phyloP scores from a whole-genome alignment of 2,797 vertebrate species.

The Toxotes lorentzi region DNA sequence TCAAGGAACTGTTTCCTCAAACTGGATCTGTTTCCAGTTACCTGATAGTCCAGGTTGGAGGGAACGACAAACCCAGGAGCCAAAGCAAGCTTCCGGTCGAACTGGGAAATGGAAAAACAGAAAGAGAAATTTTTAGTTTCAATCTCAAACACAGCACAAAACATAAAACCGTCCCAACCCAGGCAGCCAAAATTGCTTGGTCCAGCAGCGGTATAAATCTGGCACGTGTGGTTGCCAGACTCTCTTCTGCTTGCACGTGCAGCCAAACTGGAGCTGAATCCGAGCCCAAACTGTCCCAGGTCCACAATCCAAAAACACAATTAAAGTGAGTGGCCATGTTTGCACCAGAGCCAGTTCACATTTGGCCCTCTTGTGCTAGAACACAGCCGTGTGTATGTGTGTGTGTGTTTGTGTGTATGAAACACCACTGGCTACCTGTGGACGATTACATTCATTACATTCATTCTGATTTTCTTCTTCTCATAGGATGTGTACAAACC shows the following conservation, averaged over 20 bases:
- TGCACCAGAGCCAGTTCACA: constrained; percentile 11
- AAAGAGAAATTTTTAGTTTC: not conserved
- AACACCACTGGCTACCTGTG: no score
- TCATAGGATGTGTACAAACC: constrained; percentile 53
- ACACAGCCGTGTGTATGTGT: no score
- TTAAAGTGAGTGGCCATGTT: constrained; percentile 2
- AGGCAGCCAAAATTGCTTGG: not conserved
- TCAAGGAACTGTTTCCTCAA: not conserved
- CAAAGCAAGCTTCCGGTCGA: constrained; percentile 85
- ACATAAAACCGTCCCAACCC: not conserved
- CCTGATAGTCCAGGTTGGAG: constrained; percentile 87
- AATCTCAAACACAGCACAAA: not conserved
- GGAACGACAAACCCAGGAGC: constrained; percentile 85
- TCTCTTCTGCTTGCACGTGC: not conserved
- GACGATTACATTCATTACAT: not conserved
- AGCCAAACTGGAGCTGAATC: constrained; percentile 17
- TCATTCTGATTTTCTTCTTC: not conserved
- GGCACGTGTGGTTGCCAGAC: constrained; percentile 21
- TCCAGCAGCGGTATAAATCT: not conserved
- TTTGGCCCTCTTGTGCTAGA: constrained; percentile 1
- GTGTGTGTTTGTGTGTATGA: no score
- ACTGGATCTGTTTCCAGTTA: constrained; percentile 33
- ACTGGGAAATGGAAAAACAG: constrained; percentile 65
- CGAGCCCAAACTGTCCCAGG: not conserved
- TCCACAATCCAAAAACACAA: constrained; percentile 8